Base-by-base conservation (phyloP, 2,888 invertebrate genomes). In the Mesopsocus fuscifrons region DNA sequence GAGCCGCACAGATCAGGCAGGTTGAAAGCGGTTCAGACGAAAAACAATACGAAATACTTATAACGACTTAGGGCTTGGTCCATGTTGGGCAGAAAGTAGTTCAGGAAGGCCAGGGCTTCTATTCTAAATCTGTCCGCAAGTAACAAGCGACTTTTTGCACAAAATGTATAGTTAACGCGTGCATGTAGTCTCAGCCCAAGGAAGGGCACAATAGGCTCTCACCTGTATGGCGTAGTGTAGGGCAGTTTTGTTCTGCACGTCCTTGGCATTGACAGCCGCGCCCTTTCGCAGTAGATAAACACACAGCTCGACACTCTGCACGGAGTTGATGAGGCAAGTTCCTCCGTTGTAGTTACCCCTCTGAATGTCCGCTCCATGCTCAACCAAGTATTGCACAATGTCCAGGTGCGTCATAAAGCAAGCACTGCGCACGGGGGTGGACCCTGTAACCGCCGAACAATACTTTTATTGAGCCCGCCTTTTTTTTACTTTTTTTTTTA, bases 221-320 rank as follows among this genome's bases (percentile, higher is more conserved):
- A 82, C 78, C 54, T 79, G 79, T 52, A 89, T 82, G n/a, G 91
- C 87, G 66, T 92, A 91, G 66, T 91, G 91, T 54, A 91, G 68
- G 44, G 89, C 89, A 47, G 89, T 83, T 65, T 89, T 89, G 52
- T 76, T 77, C 61, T 89, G 88, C 56, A 83, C 80, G 63, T 92
- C 91, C 45, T 72, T 71, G 31, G 88, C 85, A 66, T 91, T 84
- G 3, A 87, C 81, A 52, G 74, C 70, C 2, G 83, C 89, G 40
- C 87, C 87, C 57, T 78, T 74, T 52, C 71, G 51, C 45, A 92
- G 70, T 49, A 91, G 67, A 62, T 75, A 84, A 46, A 74, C 69
- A 60, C 88, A 89, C 41, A 92, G 67, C 45, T 74, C 71, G 46
- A 74, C 75, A 52, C 82, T 83, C 65, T 91, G 91, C 49, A 91